Evolutionary conservation across 2,888 invertebrate species (phyloP).

Genomic region (Orthosia incerta): DNA sequence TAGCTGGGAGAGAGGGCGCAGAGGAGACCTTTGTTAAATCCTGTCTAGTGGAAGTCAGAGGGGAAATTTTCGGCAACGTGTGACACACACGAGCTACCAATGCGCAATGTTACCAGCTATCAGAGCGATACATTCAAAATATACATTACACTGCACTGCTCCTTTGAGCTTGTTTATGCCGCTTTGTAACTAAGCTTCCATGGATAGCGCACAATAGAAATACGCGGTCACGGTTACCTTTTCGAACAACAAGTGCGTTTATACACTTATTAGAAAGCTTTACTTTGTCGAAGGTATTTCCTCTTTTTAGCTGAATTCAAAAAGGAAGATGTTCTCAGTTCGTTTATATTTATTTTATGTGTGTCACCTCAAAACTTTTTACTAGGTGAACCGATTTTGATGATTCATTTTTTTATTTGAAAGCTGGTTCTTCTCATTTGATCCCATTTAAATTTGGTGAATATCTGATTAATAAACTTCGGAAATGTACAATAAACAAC

Average conservation of each 20-base stretch:
- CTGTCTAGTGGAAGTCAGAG: neutral
- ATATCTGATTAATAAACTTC: no score
- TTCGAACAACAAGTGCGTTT: constrained; percentile 4
- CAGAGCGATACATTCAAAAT: constrained; percentile 15
- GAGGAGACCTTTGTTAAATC: constrained; percentile 25
- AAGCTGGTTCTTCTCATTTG: no score
- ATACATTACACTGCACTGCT: neutral
- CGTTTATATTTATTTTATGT: no score
- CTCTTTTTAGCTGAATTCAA: neutral
- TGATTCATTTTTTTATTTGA: no score
- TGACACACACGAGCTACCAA: neutral
- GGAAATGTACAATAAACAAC: no score
- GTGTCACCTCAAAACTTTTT: no score
- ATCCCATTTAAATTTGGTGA: no score
- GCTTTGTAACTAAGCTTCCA: constrained; percentile 7
- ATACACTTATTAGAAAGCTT: neutral
- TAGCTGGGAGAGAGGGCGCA: neutral
- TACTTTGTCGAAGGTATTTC: neutral
- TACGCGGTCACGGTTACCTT: constrained; percentile 9
- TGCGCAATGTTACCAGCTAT: constrained; percentile 9
- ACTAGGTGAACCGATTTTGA: no score
- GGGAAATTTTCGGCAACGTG: constrained; percentile 20
- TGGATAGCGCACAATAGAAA: constrained; percentile 20
- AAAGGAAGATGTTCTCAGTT: no score
- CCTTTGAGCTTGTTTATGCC: constrained; percentile 5